Conservation (phyloP, 2,797 vertebrate species). For the Babyrousa celebensis region DNA sequence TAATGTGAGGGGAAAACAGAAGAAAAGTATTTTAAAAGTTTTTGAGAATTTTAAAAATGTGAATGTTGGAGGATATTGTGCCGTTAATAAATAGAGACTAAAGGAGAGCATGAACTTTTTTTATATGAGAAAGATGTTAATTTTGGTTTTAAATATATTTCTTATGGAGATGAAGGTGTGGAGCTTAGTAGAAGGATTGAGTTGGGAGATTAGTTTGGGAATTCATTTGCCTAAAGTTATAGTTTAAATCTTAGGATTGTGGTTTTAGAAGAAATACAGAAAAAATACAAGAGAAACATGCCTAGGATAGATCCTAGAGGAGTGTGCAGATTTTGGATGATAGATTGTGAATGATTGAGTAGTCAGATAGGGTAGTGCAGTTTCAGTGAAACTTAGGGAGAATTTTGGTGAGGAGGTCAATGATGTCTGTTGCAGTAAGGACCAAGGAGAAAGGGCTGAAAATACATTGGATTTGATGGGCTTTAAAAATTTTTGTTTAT, state of each 20-base stretch:
- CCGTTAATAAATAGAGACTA: conserved; percentile 6
- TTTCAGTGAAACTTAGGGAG: neutral
- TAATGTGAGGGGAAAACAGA: conserved; percentile 26
- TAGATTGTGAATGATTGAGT: neutral
- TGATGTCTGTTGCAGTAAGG: neutral
- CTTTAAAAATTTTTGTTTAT: neutral
- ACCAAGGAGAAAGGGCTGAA: neutral
- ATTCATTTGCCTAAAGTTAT: neutral
- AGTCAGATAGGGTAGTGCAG: neutral
- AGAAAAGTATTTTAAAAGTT: conserved; percentile 16
- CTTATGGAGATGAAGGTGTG: neutral
- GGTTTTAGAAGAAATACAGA: neutral
- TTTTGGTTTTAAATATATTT: conserved; percentile 18
- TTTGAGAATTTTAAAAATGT: conserved; percentile 19
- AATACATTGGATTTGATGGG: neutral
- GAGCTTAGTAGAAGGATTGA: neutral
- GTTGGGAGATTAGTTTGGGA: conserved; percentile 6
- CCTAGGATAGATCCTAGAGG: neutral
- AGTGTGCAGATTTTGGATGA: neutral
- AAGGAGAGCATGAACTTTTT: neutral
- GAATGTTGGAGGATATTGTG: neutral
- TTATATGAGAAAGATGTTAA: conserved; percentile 1
- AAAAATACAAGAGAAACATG: neutral
- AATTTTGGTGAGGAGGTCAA: neutral
- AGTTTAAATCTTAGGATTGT: neutral